Base-by-base conservation (phyloP, 2,113 vertebrate species). In the Callionymus lyra region DNA sequence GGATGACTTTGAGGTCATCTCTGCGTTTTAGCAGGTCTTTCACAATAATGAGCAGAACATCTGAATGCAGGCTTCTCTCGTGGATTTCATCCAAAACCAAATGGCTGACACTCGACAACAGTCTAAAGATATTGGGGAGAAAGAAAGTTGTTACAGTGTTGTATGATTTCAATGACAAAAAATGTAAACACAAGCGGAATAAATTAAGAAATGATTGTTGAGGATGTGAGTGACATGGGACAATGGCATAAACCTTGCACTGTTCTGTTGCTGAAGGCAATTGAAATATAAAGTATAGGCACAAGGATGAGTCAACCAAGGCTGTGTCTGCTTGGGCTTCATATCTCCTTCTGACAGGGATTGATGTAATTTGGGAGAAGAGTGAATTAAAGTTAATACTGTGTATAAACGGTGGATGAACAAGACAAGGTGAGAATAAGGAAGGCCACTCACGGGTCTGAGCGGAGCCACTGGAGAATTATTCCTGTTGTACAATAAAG, bases 391-490 rank as follows among this genome's bases (percentile, higher is more conserved):
- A 31, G 13, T 13, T 35, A 44, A 53, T 42, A 14, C 16, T 35
- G 55, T 18, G 14, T 46, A 54, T 19, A 53, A 38, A 50, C 33
- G 44, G 5, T 12, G 16, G 31, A 21, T 41, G 1, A 21, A 33
- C 32, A 16, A 56, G 17, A 37, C 14, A 10, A 40, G 41, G 34
- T 47, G 4, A 13, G 34, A 55, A 6, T 10, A 15, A 57, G 16
- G 44, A n/a, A 38, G 19, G 27, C 15, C 12, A 90, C 93, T 93
- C 84, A 98, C 94, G 83, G 72, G 71, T 98, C 93, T 52, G 95
- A 95, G 64, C 90, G 94, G 16, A 99, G 93, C 95, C 95, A 99
- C 84, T 99, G 93, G 43, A 99, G 87, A 59, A 98, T 91, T 67
- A 98, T 96, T 68, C 93, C 93, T 38, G 93, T 98, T 6, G 93